These are phyloP conservation scores for Sphaeridia pumilis DNA, from an alignment of 2,888 invertebrate genomes.

Conservation along the genomic window DNA sequence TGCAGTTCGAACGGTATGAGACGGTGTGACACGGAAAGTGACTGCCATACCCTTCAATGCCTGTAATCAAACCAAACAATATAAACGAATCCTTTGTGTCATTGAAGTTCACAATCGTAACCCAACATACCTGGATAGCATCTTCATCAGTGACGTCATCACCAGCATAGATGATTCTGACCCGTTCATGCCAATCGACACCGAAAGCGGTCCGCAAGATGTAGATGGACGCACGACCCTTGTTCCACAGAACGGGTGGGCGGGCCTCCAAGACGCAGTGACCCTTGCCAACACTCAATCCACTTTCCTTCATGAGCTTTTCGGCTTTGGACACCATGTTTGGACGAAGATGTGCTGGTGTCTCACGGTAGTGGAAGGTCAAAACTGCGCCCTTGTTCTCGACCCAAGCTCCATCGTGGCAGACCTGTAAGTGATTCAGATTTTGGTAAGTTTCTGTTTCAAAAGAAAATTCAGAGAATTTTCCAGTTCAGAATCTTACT, in stretches of 20 bases:
- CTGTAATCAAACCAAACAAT: constrained; percentile 41
- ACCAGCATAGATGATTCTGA: constrained; percentile 78
- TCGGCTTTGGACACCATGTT: constrained; percentile 60
- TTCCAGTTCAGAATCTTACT: constrained; percentile 21
- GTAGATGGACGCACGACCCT: constrained; percentile 79
- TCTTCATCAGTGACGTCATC: constrained; percentile 83
- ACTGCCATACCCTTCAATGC: constrained; percentile 86
- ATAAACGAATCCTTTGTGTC: neutral
- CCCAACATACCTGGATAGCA: constrained; percentile 53
- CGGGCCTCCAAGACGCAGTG: constrained; percentile 83
- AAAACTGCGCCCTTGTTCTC: constrained; percentile 78
- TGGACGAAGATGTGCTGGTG: constrained; percentile 55
- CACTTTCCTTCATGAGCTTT: constrained; percentile 55
- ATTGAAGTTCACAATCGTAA: neutral
- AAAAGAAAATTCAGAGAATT: constrained; percentile 2
- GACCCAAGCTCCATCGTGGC: constrained; percentile 80
- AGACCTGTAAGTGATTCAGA: constrained; percentile 49
- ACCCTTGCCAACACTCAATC: constrained; percentile 62
- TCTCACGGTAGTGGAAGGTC: constrained; percentile 78
- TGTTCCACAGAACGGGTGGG: constrained; percentile 84
- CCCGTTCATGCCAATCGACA: constrained; percentile 46
- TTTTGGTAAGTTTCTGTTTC: neutral
- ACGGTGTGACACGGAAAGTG: constrained; percentile 77
- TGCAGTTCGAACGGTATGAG: constrained; percentile 70
- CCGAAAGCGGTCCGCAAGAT: constrained; percentile 50